phyloP scores from a whole-genome alignment of 2,113 vertebrate genomes.

The Silurus meridionalis region DNA sequence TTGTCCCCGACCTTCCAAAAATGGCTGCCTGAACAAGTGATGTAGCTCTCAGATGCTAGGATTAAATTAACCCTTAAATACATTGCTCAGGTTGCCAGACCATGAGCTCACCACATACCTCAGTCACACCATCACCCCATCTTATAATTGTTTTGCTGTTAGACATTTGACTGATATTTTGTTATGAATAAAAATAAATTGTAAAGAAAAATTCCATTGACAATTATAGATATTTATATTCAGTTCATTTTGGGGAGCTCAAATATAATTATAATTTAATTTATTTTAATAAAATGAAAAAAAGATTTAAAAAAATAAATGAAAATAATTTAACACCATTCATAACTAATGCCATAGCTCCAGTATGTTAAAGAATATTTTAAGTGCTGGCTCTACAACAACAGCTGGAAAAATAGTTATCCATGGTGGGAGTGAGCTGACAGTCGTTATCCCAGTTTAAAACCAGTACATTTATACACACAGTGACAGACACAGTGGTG shows the following conservation, averaged over 20 bases:
- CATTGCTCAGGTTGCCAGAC: not conserved
- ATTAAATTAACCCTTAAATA: slow-evolving; percentile 5
- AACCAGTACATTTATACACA: slow-evolving; percentile 54
- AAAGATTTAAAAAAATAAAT: not conserved
- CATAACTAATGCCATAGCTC: not conserved
- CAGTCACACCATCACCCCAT: not conserved
- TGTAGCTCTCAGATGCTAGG: not conserved
- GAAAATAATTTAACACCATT: not conserved
- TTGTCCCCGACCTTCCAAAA: not conserved
- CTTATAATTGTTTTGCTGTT: not conserved
- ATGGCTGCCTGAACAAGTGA: not conserved
- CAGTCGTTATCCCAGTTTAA: slow-evolving; percentile 37
- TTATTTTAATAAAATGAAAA: not conserved
- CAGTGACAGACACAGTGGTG: slow-evolving; percentile 67
- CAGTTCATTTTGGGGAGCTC: not conserved
- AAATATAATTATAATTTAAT: not conserved
- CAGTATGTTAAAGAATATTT: not conserved
- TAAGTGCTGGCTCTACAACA: not conserved
- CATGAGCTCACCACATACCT: slow-evolving; percentile 11
- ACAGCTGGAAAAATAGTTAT: not conserved
- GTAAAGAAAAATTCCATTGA: not conserved
- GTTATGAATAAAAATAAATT: not conserved
- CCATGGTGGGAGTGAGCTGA: not conserved
- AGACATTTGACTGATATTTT: not conserved
- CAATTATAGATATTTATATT: not conserved